Evolutionary conservation across 2,797 vertebrate genomes (phyloP), one percentile per base, ranked within the genome.

Genomic region (Typhlichthys eigenmanni): DNA sequence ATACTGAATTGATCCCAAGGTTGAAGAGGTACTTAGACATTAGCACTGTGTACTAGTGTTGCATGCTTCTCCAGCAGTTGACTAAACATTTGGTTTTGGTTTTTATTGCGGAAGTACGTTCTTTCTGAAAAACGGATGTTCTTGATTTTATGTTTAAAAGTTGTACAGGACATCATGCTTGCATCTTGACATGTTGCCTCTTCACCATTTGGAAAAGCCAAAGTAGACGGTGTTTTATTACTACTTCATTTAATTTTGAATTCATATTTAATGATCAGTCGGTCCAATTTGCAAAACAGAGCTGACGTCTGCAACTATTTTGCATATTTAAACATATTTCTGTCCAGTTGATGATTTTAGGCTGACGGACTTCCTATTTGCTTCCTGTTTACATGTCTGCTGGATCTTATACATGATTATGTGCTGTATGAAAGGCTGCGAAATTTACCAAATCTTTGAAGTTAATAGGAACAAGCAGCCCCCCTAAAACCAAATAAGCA

Each of bases 191-290:
- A 62, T 78, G 83, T 80, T 91, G 89, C 87, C 91, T 92, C 91
- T 89, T 91, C 90, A 88, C 88, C 81, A 78, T 85, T 86, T 82
- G 81, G 88, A 88, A 74, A 91, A 91, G 91, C 92, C 91, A 93
- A 93, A 93, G 92, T 90, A 89, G 91, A 93, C 91, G 92, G 92
- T 91, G 91, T 82, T 74, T 61, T 83, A n/a, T 68, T 68, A 69
- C 70, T 24, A 81, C 82, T 83, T 86, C 24, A 70, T 80, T 87
- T 85, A 62, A 81, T 69, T 85, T 64, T 55, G 62, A 66, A 71
- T 86, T 34, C 5, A 85, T 86, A 74, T 90, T 88, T 80, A 80
- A 81, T 72, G 84, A 76, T 76, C 63, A 65, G 69, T 88, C 89
- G 85, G 89, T 91, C 90, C 89, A 83, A 74, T 87, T 87, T 85